Evolutionary conservation across 2,113 vertebrate species (phyloP), one percentile per base, ranked within the genome.

Genomic region (Pachyramphus minor): DNA sequence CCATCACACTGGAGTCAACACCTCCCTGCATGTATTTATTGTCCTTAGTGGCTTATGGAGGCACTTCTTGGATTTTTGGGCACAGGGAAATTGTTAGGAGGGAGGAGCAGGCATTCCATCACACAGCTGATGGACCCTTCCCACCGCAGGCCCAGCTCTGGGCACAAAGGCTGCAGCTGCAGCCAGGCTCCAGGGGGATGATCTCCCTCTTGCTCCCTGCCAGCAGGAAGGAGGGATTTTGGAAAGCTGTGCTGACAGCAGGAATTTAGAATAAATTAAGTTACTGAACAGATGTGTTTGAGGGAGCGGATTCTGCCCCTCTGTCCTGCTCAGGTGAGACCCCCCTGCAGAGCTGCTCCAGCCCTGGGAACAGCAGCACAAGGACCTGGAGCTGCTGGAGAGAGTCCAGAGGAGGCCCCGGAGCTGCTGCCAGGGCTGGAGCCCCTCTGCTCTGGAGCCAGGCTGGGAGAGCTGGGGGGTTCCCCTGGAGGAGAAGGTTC

Each of bases 121-220:
- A 0, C 0, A 9, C 37, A 42, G 12, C 68, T 39, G 56, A 52
- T 1, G 0, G 31, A 66, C 15, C 23, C 14, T 47, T 52, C 52
- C 62, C 24, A 28, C 13, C 0, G 0, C 67, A 22, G 33, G 21
- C 44, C 2, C 5, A 64, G 45, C 84, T 79, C 33, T 0, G 0
- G 31, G n/a, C 8, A 2, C 0, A 0, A 28, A 5, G 8, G 53
- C 64, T 66, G n/a, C 39, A 6, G 47, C 56, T 20, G 19, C 33
- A 50, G 53, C n/a, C 64, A 47, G 71, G 20, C 6, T 1, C 39
- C 8, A 4, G 22, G 16, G 20, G 50, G 25, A 47, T 87, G 47
- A 41, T 8, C 59, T 59, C 30, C 41, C 52, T 89, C 22, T 59
- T 25, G 16, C 75, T 52, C 47, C n/a, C 47, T 42, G 64, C 42